These are phyloP conservation scores for Agrochola litura DNA, from an alignment of 2,888 invertebrate species.

Conservation along the genomic window DNA sequence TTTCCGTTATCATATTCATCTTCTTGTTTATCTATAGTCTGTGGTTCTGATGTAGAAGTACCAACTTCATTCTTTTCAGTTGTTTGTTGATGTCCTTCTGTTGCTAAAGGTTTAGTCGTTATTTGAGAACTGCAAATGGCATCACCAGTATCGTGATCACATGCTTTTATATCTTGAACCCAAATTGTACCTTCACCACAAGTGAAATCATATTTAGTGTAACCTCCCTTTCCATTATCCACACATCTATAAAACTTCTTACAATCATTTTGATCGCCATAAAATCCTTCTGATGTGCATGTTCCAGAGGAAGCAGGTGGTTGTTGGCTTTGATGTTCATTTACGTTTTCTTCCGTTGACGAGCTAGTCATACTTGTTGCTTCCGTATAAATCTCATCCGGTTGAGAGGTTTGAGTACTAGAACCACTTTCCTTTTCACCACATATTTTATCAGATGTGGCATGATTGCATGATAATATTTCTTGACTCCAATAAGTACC, in stretches of 20 bases:
- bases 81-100: slow-evolving; percentile 59
- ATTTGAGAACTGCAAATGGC: slow-evolving; percentile 72
- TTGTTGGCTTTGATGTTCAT: slow-evolving; percentile 56
- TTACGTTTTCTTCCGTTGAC: slow-evolving; percentile 41
- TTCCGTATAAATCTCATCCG: slow-evolving; percentile 59
- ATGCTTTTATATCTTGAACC: slow-evolving; percentile 92
- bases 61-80: slow-evolving; percentile 59
- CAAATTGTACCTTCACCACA: slow-evolving; percentile 93
- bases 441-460: slow-evolving; percentile 64
- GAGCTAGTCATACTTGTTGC: slow-evolving; percentile 57
- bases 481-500: slow-evolving; percentile 95
- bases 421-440: slow-evolving; percentile 55
- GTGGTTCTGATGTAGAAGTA: slow-evolving; percentile 50
- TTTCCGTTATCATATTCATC: slow-evolving; percentile 66
- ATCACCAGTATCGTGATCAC: slow-evolving; percentile 79
- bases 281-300: slow-evolving; percentile 92
- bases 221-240: slow-evolving; percentile 89
- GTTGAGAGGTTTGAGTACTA: slow-evolving; percentile 53
- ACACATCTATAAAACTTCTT: slow-evolving; percentile 94
- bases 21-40: slow-evolving; percentile 60
- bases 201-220: slow-evolving; percentile 91
- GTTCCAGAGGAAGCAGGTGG: slow-evolving; percentile 53
- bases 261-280: slow-evolving; percentile 92
- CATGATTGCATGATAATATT: slow-evolving; percentile 93
- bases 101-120: slow-evolving; percentile 58